Conservation (phyloP, 2,797 vertebrate species). For the Lateolabrax maculatus region DNA sequence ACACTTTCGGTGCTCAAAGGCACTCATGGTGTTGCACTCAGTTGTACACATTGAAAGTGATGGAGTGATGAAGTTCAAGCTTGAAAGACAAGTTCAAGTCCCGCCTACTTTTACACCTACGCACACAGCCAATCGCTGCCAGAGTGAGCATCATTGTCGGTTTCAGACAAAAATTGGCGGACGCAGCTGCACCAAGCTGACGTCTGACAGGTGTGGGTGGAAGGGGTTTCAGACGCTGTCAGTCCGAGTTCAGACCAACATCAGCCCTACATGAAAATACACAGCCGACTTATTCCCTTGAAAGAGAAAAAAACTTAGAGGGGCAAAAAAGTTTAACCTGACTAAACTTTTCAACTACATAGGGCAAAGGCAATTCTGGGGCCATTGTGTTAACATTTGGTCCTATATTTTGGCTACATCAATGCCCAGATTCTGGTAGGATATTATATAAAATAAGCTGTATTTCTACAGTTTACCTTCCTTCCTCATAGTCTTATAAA, state of each 20-base stretch:
- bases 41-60: slow-evolving; percentile 8
- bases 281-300: neutral
- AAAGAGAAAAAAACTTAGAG: neutral
- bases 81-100: neutral
- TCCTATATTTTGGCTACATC: too few species aligned
- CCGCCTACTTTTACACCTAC: neutral
- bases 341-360: neutral
- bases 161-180: neutral
- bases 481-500: neutral
- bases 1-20: slow-evolving; percentile 7
- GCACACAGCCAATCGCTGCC: neutral
- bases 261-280: neutral
- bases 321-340: neutral
- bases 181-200: too few species aligned
- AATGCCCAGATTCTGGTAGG: neutral
- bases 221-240: neutral
- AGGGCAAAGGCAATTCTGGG: too few species aligned
- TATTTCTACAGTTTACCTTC: neutral
- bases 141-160: neutral
- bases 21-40: too few species aligned
- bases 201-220: neutral
- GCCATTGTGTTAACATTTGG: too few species aligned
- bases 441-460: too few species aligned
- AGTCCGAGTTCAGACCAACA: neutral
- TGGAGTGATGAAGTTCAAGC: neutral